Evolutionary conservation across 2,797 vertebrate genomes (phyloP).

Genomic region (Cuculus canorus): DNA sequence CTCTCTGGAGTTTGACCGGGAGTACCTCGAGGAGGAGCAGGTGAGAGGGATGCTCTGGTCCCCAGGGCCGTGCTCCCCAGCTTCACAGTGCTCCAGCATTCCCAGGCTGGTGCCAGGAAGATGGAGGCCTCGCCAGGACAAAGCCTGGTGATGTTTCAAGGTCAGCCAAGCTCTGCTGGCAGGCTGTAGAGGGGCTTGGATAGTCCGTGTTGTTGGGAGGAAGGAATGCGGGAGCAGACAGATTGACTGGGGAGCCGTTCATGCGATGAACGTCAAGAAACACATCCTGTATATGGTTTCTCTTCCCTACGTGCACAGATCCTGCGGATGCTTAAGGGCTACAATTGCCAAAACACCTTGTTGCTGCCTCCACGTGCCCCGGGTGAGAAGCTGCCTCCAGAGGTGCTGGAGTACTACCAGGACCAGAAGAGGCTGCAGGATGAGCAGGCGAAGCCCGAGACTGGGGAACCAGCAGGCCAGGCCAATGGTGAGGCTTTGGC

Average conservation of each 20-base stretch:
- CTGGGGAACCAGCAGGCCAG: conserved; percentile 25
- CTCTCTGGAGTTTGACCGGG: conserved; percentile 87
- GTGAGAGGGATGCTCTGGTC: conserved; percentile 63
- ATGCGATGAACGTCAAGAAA: background rate
- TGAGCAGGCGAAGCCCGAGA: conserved; percentile 45
- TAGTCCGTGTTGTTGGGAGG: background rate
- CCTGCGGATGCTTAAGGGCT: conserved; percentile 80
- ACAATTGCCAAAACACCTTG: conserved; percentile 78
- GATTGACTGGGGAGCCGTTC: background rate
- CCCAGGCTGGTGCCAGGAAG: background rate
- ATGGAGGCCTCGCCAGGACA: background rate
- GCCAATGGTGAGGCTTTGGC: conserved; percentile 49
- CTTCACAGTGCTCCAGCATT: background rate
- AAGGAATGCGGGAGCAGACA: background rate
- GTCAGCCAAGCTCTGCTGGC: background rate
- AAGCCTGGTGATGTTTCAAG: background rate
- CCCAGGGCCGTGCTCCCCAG: fast-evolving
- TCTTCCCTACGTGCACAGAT: conserved; percentile 70
- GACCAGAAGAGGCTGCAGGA: conserved; percentile 64
- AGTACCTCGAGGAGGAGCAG: conserved; percentile 88
- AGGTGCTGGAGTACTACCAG: conserved; percentile 83
- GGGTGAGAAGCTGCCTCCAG: conserved; percentile 83
- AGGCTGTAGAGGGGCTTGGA: background rate
- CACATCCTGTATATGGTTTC: fast-evolving
- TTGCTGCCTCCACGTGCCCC: conserved; percentile 83